phyloP scores from a whole-genome alignment of 2,113 vertebrate species.

The Neolamprologus sp. region DNA sequence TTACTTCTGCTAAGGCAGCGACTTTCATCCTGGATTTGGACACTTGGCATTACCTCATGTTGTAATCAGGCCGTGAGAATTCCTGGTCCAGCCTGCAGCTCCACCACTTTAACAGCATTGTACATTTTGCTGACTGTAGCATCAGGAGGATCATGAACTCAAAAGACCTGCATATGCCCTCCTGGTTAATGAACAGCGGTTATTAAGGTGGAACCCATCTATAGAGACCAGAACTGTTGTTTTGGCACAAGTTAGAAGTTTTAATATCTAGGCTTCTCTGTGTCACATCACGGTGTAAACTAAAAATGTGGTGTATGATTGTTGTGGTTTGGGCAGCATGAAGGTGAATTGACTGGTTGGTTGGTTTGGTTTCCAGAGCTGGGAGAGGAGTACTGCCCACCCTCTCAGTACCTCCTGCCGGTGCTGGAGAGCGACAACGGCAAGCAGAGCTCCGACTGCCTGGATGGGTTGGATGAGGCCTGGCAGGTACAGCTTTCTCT shows the following conservation, averaged over 20 bases:
- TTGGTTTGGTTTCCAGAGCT: slow-evolving; percentile 62
- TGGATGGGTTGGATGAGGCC: slow-evolving; percentile 68
- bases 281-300: no score
- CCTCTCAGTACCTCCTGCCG: slow-evolving; percentile 80
- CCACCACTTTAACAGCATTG: not conserved
- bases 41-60: not conserved
- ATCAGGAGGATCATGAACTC: not conserved
- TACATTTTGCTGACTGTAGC: not conserved
- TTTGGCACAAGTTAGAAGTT: not conserved
- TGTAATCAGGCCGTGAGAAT: not conserved
- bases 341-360: not conserved
- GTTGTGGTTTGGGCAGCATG: not conserved
- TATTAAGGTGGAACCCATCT: not conserved
- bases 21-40: not conserved
- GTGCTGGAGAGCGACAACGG: slow-evolving; percentile 73
- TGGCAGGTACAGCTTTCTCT: slow-evolving; percentile 77
- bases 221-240: not conserved
- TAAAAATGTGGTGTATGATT: not conserved
- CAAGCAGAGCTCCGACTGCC: slow-evolving; percentile 54
- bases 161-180: not conserved
- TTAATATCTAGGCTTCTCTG: not conserved
- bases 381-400: slow-evolving; percentile 83
- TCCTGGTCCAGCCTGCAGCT: not conserved
- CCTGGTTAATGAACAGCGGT: not conserved
- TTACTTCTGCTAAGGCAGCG: not conserved